Evolutionary conservation across 1,140 invertebrate genomes (phyloP).

Genomic region (Drosophila erecta): DNA sequence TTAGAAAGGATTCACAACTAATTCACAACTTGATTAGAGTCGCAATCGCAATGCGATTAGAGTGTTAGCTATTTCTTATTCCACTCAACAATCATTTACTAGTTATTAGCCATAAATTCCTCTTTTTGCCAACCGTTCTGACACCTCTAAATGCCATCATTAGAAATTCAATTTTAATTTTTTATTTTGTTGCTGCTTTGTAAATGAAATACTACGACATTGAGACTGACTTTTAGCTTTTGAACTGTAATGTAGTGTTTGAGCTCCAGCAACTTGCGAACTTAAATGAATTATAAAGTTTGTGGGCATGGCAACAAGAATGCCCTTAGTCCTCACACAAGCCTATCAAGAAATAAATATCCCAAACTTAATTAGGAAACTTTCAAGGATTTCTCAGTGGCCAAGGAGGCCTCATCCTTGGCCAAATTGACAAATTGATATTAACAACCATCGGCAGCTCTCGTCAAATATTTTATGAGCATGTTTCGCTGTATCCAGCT

Average conservation of each 20-base stretch:
- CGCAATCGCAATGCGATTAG: neutral
- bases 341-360: neutral
- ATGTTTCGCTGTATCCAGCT: constrained; percentile 33
- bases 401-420: no score
- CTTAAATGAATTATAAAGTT: no score
- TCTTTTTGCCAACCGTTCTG: no score
- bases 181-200: no score
- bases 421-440: constrained; percentile 35
- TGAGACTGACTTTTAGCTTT: no score
- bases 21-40: neutral
- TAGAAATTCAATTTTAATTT: no score
- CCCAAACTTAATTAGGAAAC: constrained; percentile 29
- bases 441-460: constrained; percentile 41
- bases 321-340: neutral
- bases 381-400: neutral
- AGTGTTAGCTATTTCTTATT: neutral
- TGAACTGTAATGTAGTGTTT: no score
- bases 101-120: neutral
- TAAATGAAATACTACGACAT: no score
- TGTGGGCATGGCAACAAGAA: no score
- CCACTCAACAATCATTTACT: neutral
- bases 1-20: constrained; percentile 5
- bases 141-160: no score
- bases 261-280: no score
- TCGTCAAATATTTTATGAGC: constrained; percentile 2